Base-by-base conservation (phyloP, 1,140 invertebrate species). In the Hyposmocoma kahamanoa region DNA sequence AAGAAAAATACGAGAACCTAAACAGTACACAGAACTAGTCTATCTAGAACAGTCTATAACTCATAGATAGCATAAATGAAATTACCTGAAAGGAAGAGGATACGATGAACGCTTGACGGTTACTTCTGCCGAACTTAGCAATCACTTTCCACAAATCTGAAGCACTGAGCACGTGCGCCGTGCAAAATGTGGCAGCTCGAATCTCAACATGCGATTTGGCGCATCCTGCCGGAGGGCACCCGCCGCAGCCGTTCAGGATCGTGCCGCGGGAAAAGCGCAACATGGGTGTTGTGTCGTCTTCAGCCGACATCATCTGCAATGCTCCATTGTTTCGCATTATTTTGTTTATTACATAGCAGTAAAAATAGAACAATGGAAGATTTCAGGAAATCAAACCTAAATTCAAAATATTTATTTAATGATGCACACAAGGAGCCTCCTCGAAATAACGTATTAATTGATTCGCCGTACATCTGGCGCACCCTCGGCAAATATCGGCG, bases 291-390 rank as follows among this genome's bases (percentile, higher is more conserved):
- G 42, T 62, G 47, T 83, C 76, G 38, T 83, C 79, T 34, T 83
- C 79, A 1, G 79, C 76, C 22, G 79, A 78, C 38, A 83, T 26
- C 76, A 83, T 77, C 79, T 79, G 30, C 0, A n/a, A n/a, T n/a
- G n/a, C n/a, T n/a, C n/a, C n/a, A n/a, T n/a, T n/a, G n/a, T n/a
- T n/a, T n/a, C n/a, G n/a, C n/a, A n/a, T n/a, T n/a, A n/a, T n/a
- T n/a, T n/a, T n/a, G n/a, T n/a, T n/a, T n/a, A n/a, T n/a, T n/a
- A n/a, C n/a, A n/a, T n/a, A n/a, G n/a, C n/a, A n/a, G n/a, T n/a
- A n/a, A n/a, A n/a, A n/a, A n/a, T n/a, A n/a, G n/a, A n/a, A n/a
- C n/a, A n/a, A n/a, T n/a, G n/a, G n/a, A n/a, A n/a, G n/a, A n/a
- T n/a, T n/a, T n/a, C n/a, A n/a, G n/a, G n/a, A n/a, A n/a, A n/a